Conservation (phyloP, 2,113 vertebrate genomes). For the Odocoileus hemionus region DNA sequence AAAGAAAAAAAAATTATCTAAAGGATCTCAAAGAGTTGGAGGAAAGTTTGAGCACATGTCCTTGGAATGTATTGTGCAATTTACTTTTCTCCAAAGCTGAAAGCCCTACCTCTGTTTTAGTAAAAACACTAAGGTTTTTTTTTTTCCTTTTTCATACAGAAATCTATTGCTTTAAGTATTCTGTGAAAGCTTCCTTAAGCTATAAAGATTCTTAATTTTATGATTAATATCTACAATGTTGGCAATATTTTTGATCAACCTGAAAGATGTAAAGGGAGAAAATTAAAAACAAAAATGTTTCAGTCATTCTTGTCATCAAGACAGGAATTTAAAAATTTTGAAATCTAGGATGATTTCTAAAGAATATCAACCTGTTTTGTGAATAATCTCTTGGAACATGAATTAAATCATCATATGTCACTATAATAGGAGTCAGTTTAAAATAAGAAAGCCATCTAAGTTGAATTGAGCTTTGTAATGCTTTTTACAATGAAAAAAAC, state of each 20-base stretch:
- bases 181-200: neutral
- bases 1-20: neutral
- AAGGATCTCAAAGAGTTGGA: neutral
- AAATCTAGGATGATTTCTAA: conserved; percentile 4
- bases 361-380: neutral
- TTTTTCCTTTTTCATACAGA: neutral
- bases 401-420: neutral
- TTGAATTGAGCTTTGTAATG: neutral
- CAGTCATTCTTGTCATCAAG: neutral
- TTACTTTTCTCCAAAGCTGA: neutral
- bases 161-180: neutral
- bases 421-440: neutral
- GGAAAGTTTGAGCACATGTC: neutral
- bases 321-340: neutral
- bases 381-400: neutral
- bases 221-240: neutral
- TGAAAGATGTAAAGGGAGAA: neutral
- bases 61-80: neutral
- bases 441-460: neutral
- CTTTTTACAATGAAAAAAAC: neutral
- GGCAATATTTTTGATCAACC: neutral
- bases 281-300: neutral
- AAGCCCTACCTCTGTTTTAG: neutral
- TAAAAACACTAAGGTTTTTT: neutral
- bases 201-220: conserved; percentile 7